phyloP scores from a whole-genome alignment of 1,140 invertebrate species.

The Drosophila lacertosa region DNA sequence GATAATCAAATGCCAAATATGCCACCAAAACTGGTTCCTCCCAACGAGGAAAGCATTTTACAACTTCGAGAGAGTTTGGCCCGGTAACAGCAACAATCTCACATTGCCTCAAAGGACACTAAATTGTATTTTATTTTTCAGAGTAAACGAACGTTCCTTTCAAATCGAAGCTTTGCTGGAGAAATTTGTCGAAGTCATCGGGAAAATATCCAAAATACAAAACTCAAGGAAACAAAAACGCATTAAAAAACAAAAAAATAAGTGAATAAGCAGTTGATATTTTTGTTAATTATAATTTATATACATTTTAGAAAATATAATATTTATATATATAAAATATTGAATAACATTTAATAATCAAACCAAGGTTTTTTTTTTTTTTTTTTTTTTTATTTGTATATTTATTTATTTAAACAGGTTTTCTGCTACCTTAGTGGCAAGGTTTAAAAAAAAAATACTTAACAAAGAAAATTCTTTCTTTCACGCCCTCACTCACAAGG shows the following conservation, averaged over 20 bases:
- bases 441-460: too few relatives aligned
- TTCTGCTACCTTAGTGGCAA: too few relatives aligned
- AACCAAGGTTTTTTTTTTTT: too few relatives aligned
- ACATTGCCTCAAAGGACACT: neutral
- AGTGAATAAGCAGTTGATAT: too few relatives aligned
- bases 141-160: neutral
- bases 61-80: slow-evolving; percentile 11
- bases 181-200: neutral
- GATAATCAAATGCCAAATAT: neutral
- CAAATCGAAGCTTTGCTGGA: neutral
- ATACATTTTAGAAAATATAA: too few relatives aligned
- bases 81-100: neutral
- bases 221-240: neutral
- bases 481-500: too few relatives aligned
- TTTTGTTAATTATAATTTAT: too few relatives aligned
- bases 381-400: too few relatives aligned
- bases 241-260: neutral
- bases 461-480: too few relatives aligned
- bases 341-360: too few relatives aligned
- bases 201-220: neutral
- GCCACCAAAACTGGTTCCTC: neutral
- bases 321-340: too few relatives aligned
- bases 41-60: neutral
- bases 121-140: neutral
- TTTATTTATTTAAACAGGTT: too few relatives aligned